A percentile compares a stretch with the other conserved stretches of the same genome.
Evolutionary conservation across 2,888 invertebrate genomes (phyloP).

Genomic region (Tolmerus cingulatus): DNA sequence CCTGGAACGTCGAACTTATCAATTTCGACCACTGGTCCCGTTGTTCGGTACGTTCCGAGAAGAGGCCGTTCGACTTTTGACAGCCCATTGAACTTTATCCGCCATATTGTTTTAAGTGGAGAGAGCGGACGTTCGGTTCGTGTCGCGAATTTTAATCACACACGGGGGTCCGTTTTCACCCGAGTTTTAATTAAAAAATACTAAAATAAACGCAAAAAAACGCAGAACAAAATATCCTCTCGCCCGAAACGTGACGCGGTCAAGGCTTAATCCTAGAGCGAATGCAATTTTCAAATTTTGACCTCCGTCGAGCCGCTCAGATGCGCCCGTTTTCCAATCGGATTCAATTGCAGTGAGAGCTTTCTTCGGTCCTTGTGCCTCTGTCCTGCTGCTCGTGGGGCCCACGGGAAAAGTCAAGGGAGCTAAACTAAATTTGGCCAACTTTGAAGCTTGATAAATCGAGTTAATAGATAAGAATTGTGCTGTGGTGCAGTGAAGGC

Average conservation of each 20-base stretch:
- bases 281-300: neutral
- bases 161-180: slow-evolving; percentile 40
- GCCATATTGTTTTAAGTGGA: slow-evolving; percentile 48
- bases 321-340: slow-evolving; percentile 20
- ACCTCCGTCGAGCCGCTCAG: neutral
- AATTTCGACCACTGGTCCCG: neutral
- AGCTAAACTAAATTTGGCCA: neutral
- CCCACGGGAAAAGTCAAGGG: neutral
- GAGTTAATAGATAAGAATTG: slow-evolving; percentile 1
- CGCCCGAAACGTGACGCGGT: neutral
- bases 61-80: neutral
- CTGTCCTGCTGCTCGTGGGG: neutral
- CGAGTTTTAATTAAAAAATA: neutral
- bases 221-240: neutral
- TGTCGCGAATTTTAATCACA: slow-evolving; percentile 43
- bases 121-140: slow-evolving; percentile 44
- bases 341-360: slow-evolving; percentile 29
- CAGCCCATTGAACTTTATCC: slow-evolving; percentile 29
- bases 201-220: neutral
- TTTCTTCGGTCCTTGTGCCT: slow-evolving; percentile 15
- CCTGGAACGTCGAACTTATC: neutral
- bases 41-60: neutral
- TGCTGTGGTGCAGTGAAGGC: neutral
- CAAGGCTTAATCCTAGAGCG: neutral
- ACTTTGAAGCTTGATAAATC: slow-evolving; percentile 17